A percentile compares a stretch with the other conserved stretches of the same genome.
Conservation (phyloP, 2,113 vertebrate species). For the Xiphophorus maculatus region DNA sequence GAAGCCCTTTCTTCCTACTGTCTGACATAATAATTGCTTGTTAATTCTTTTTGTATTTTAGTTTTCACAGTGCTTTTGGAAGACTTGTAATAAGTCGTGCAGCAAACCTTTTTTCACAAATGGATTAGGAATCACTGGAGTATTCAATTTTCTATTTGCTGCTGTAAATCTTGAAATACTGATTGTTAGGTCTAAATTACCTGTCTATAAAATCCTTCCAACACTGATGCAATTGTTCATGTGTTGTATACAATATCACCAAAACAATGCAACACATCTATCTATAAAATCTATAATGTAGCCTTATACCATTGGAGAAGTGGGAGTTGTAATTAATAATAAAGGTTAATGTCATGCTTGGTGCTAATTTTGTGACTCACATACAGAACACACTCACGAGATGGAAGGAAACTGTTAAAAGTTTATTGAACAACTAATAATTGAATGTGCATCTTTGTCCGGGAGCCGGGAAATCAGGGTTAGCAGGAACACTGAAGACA, state of each 20-base stretch:
- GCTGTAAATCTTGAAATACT: neutral
- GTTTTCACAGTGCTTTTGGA: constrained; percentile 82
- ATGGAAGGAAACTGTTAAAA: too few species aligned
- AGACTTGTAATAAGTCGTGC: constrained; percentile 92
- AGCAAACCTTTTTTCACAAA: constrained; percentile 86
- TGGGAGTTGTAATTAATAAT: too few species aligned
- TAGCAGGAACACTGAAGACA: too few species aligned
- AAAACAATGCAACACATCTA: neutral
- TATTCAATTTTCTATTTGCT: neutral
- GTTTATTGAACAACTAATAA: too few species aligned
- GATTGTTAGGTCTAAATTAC: too few species aligned
- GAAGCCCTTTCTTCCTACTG: constrained; percentile 94
- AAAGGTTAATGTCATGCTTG: too few species aligned
- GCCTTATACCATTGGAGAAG: neutral
- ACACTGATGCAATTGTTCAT: too few species aligned
- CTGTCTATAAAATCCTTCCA: too few species aligned
- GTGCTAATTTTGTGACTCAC: too few species aligned
- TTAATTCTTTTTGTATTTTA: constrained; percentile 84
- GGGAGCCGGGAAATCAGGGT: too few species aligned
- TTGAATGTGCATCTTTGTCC: too few species aligned
- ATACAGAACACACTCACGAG: too few species aligned
- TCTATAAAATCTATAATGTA: neutral
- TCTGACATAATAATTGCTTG: constrained; percentile 97
- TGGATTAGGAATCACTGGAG: constrained; percentile 79
- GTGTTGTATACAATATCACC: neutral